A percentile compares a stretch with the other conserved stretches of the same genome.
Conservation (phyloP, 2,113 vertebrate species). For the Mustelus asterias region DNA sequence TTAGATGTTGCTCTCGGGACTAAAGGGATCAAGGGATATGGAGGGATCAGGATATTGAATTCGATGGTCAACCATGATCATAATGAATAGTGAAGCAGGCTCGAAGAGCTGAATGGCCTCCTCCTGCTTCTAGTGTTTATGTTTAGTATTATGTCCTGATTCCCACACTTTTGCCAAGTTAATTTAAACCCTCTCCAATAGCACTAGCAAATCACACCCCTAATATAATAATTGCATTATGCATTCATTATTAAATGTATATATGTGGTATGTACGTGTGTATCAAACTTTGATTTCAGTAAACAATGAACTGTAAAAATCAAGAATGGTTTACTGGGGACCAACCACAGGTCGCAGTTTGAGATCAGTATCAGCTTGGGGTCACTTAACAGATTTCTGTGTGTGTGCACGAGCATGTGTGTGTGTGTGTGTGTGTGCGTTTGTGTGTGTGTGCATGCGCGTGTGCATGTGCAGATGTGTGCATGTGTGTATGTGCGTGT, state of each 20-base stretch:
- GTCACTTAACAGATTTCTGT: background rate
- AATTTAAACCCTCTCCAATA: background rate
- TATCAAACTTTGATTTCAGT: background rate
- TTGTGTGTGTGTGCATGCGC: too few relatives aligned
- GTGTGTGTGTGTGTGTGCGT: too few relatives aligned
- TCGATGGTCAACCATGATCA: too few relatives aligned
- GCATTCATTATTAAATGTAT: background rate
- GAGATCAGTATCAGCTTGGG: background rate
- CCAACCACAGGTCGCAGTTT: background rate
- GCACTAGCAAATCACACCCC: background rate
- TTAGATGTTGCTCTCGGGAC: too few relatives aligned
- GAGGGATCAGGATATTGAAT: too few relatives aligned
- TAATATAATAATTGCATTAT: background rate
- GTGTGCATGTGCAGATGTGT: too few relatives aligned
- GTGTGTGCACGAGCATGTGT: background rate
- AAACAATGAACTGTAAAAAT: background rate
- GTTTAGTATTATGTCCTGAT: background rate
- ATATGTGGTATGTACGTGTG: too few relatives aligned
- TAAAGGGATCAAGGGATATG: too few relatives aligned
- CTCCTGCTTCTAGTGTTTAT: too few relatives aligned
- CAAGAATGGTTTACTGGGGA: background rate
- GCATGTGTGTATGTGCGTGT: too few relatives aligned
- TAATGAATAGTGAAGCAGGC: too few relatives aligned
- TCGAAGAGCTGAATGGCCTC: too few relatives aligned
- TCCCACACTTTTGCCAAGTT: background rate